Evolutionary conservation across 2,113 vertebrate genomes (phyloP).

Genomic region (Hippoglossus stenolepis): DNA sequence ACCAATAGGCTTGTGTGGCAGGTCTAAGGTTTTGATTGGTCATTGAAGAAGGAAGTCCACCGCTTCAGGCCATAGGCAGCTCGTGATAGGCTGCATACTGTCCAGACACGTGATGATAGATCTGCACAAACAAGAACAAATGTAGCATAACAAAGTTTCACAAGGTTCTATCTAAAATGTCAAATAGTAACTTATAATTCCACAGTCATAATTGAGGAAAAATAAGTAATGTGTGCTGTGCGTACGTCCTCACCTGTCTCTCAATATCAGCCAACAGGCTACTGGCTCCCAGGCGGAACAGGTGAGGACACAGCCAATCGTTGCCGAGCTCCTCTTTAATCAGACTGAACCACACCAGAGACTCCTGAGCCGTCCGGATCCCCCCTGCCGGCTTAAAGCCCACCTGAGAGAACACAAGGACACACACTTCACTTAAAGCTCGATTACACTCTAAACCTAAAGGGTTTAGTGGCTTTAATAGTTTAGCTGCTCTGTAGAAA

Average conservation of each 20-base stretch:
- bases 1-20: constrained; percentile 7
- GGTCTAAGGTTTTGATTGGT: constrained; percentile 33
- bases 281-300: constrained; percentile 97
- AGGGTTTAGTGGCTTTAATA: neutral
- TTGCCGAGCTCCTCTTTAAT: constrained; percentile 93
- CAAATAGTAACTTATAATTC: neutral
- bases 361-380: constrained; percentile 91
- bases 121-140: constrained; percentile 78
- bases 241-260: constrained; percentile 85
- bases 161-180: too few species aligned
- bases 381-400: constrained; percentile 97
- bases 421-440: neutral
- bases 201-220: neutral
- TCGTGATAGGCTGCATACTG: constrained; percentile 89
- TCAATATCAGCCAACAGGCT: constrained; percentile 93
- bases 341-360: constrained; percentile 91
- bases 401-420: constrained; percentile 67
- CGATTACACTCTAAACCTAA: neutral
- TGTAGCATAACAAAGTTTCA: neutral
- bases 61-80: constrained; percentile 88
- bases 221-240: neutral
- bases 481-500: too few species aligned
- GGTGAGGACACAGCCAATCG: constrained; percentile 89
- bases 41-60: neutral
- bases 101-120: constrained; percentile 94